phyloP scores from a whole-genome alignment of 2,113 vertebrate genomes.

The Lontra canadensis region DNA sequence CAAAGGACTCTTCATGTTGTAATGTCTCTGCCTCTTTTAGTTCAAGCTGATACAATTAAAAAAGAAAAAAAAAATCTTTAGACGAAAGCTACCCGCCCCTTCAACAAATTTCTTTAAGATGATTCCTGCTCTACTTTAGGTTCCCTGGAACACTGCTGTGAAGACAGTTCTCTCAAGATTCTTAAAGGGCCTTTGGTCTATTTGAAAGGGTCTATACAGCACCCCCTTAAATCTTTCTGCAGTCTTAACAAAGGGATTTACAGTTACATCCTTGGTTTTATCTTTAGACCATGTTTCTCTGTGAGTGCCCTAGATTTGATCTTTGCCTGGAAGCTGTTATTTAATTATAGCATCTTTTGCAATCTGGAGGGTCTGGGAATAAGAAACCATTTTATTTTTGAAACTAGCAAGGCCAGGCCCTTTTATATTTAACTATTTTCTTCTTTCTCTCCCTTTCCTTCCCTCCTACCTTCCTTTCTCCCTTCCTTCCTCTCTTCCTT shows the following conservation, averaged over 20 bases:
- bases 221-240: conserved; percentile 26
- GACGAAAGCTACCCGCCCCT: not conserved
- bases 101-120: conserved; percentile 7
- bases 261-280: conserved; percentile 46
- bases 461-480: not conserved
- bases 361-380: conserved; percentile 36
- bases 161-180: conserved; percentile 25
- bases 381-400: conserved; percentile 38
- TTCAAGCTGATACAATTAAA: not conserved
- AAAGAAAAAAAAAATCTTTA: not conserved
- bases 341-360: conserved; percentile 68
- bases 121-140: not conserved
- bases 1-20: not conserved
- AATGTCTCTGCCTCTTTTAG: not conserved
- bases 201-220: conserved; percentile 10
- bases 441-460: too few relatives aligned
- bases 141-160: not conserved
- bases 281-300: conserved; percentile 62
- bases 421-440: not conserved
- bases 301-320: conserved; percentile 68
- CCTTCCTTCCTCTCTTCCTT: not conserved
- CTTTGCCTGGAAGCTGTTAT: conserved; percentile 60
- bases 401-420: not conserved
- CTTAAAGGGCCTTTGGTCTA: not conserved
- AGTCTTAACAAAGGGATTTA: conserved; percentile 37